Evolutionary conservation across 2,113 vertebrate species (phyloP), one percentile per base, ranked within the genome.

Genomic region (Acanthochromis polyacanthus): DNA sequence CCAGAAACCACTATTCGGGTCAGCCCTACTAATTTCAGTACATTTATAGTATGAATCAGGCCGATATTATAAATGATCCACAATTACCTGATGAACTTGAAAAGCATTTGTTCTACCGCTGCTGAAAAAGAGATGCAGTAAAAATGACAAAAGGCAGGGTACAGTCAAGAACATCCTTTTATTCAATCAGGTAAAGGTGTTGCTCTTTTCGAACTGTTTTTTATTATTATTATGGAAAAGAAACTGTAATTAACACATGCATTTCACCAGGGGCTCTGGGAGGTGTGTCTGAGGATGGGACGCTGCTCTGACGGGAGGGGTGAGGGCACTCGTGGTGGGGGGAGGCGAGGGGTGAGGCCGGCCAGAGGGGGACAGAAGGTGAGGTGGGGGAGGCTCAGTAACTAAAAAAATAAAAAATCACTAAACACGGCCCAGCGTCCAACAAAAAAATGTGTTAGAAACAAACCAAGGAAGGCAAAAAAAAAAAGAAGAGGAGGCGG

Each of bases 131-230:
- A 19, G 10, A 77, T 16, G 28, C 15, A 43, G 30, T 16, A 83
- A 84, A 25, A 82, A 90, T 16, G 30, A 85, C 56, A 86, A 22
- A 25, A 4, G 14, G 57, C 73, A 36, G 10, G 12, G 19, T 95
- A 95, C 95, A 96, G 95, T 95, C 92, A 93, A 95, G 95, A 96
- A 96, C 95, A 95, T 95, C 94, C 95, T 95, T 96, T 96, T 95
- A 96, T 96, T 95, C 93, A 95, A 96, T 94, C 94, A 95, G 93
- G 94, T 95, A 93, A 95, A 95, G 92, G 95, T 90, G 88, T 83
- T 95, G 95, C 93, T 95, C 95, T 94, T 92, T 93, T 93, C 90
- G 94, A 95, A 95, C 94, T 96, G 95, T 90, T 91, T 93, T 91
- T 93, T 89, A 59, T 91, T 84, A 89, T 93, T 95, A 95, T 95